Conservation (phyloP, 2,888 invertebrate genomes). For the Ptychoptera contaminata region DNA sequence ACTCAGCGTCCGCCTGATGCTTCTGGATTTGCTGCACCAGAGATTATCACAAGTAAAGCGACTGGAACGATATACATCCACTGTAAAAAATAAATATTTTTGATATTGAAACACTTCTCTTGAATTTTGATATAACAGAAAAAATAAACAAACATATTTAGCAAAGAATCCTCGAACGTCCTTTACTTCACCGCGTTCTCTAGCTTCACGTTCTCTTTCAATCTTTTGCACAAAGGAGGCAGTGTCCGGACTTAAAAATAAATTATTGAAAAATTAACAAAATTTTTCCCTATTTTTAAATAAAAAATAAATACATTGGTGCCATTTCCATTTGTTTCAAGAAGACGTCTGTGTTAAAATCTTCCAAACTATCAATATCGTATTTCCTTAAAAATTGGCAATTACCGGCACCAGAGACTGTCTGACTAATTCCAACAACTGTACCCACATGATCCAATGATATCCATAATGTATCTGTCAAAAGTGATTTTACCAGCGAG, state of each 20-base stretch:
- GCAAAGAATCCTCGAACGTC: conserved; percentile 92
- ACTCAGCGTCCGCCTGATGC: conserved; percentile 20
- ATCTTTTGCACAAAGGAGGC: conserved; percentile 85
- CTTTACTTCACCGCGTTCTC: conserved; percentile 76
- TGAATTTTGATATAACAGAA: no score
- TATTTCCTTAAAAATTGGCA: conserved; percentile 19
- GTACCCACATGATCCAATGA: conserved; percentile 67
- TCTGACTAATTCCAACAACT: conserved; percentile 52
- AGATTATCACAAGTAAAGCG: conserved; percentile 76
- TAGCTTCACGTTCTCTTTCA: conserved; percentile 77
- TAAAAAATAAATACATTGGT: conserved; percentile 42
- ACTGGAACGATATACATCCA: conserved; percentile 99
- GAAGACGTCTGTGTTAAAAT: conserved; percentile 62
- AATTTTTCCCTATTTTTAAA: background rate
- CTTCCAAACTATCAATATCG: conserved; percentile 30
- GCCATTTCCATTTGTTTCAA: conserved; percentile 68
- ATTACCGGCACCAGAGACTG: conserved; percentile 31
- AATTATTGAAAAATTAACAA: conserved; percentile 2
- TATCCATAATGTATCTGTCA: conserved; percentile 63
- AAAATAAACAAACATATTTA: conserved; percentile 77
- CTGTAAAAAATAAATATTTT: conserved; percentile 44
- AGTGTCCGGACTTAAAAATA: conserved; percentile 70
- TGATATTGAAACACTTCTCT: no score
- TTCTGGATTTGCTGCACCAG: conserved; percentile 74
- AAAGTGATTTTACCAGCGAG: conserved; percentile 53